These are phyloP conservation scores for Lagopus muta DNA, from an alignment of 2,113 vertebrate species.

Conservation along the genomic window DNA sequence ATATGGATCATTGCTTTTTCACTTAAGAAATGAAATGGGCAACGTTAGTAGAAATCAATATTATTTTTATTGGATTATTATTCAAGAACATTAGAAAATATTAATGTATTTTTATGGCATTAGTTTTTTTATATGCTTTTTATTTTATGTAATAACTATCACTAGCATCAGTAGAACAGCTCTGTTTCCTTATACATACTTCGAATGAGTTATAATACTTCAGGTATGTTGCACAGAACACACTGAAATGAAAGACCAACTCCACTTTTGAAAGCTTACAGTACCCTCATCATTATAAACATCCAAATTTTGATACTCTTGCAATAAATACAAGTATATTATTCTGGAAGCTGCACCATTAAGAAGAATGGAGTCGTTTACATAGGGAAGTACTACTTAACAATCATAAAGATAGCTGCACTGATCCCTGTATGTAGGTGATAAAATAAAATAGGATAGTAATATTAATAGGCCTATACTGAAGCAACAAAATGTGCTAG, in stretches of 20 bases:
- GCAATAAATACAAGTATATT: constrained; percentile 8
- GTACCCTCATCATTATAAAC: neutral
- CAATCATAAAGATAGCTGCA: neutral
- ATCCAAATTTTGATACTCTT: neutral
- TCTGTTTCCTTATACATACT: neutral
- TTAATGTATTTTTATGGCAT: neutral
- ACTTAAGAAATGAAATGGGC: neutral
- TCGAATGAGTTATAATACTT: neutral
- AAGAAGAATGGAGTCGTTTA: constrained; percentile 5
- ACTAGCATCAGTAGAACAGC: neutral
- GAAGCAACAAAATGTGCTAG: constrained; percentile 16
- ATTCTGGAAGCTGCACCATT: neutral
- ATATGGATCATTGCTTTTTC: constrained; percentile 24
- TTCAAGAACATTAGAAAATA: constrained; percentile 34
- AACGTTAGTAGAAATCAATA: neutral
- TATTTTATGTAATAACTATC: constrained; percentile 29
- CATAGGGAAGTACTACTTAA: neutral
- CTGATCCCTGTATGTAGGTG: neutral
- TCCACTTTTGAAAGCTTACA: neutral
- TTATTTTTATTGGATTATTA: constrained; percentile 47
- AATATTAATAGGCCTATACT: neutral
- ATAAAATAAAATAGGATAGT: constrained; percentile 21
- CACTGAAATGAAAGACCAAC: neutral
- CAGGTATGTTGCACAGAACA: neutral
- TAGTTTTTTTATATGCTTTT: neutral